Evolutionary conservation across 1,140 invertebrate species (phyloP).

Genomic region (Drosophila erecta): DNA sequence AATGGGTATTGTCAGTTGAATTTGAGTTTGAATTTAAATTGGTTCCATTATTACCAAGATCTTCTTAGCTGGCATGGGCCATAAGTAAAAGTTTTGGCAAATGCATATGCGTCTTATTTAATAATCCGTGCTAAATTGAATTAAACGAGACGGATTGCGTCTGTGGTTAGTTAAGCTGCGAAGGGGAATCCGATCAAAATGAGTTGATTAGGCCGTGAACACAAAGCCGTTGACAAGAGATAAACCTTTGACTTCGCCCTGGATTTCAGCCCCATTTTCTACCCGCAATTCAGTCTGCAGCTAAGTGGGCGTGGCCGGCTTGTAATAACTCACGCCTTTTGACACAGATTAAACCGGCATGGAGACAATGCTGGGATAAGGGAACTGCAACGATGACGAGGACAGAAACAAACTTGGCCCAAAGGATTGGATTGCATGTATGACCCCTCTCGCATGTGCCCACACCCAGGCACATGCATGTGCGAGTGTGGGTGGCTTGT

Average conservation of each 20-base stretch:
- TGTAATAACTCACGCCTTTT: constrained; percentile 83
- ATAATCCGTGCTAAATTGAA: constrained; percentile 41
- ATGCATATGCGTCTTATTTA: neutral
- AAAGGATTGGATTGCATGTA: constrained; percentile 19
- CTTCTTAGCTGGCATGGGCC: neutral
- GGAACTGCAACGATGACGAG: constrained; percentile 37
- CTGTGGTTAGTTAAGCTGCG: neutral
- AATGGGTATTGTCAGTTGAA: neutral
- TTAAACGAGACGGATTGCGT: constrained; percentile 5
- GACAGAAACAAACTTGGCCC: constrained; percentile 46
- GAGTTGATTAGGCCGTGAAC: constrained; percentile 65
- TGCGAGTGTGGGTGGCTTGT: constrained; percentile 32
- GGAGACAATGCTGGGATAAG: constrained; percentile 30
- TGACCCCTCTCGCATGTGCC: constrained; percentile 20
- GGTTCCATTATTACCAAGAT: neutral
- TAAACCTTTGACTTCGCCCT: constrained; percentile 74
- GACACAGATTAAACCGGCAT: constrained; percentile 82
- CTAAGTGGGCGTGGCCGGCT: constrained; percentile 65
- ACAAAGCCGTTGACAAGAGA: constrained; percentile 78
- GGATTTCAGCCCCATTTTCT: constrained; percentile 19
- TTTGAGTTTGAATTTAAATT: neutral
- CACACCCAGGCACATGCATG: neutral
- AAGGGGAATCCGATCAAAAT: constrained; percentile 53
- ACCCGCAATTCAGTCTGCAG: constrained; percentile 15
- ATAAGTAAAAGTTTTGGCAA: neutral